Evolutionary conservation across 2,888 invertebrate species (phyloP).

Genomic region (Suillia variegata): DNA sequence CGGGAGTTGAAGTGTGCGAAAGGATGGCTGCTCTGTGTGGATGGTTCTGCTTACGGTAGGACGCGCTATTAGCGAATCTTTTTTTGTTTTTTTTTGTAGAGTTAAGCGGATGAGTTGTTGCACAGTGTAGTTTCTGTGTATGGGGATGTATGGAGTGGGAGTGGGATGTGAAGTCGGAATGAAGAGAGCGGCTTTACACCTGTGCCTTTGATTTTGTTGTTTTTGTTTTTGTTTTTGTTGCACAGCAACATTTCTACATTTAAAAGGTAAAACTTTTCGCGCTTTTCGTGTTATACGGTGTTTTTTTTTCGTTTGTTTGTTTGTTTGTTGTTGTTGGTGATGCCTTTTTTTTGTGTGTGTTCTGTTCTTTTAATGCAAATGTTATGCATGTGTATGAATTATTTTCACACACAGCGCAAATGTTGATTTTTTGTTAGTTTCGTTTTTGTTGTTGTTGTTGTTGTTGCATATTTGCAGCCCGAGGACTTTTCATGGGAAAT

Average conservation of each 20-base stretch:
- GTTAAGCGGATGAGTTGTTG: background rate
- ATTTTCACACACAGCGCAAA: background rate
- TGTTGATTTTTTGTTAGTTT: background rate
- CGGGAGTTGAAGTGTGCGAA: too few species aligned
- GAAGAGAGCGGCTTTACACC: too few species aligned
- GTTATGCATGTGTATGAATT: background rate
- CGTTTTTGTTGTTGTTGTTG: background rate
- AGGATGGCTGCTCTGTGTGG: too few species aligned
- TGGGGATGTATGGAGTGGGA: too few species aligned
- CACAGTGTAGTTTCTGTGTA: background rate
- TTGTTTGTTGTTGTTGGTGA: background rate
- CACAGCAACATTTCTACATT: too few species aligned
- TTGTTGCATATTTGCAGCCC: background rate
- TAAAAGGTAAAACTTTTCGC: constrained; percentile 3
- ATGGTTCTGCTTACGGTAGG: background rate
- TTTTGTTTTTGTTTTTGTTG: background rate
- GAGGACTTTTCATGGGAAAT: background rate
- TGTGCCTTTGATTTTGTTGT: background rate
- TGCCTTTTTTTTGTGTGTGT: too few species aligned
- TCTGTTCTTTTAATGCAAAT: too few species aligned
- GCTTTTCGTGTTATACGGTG: background rate
- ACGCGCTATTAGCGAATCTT: background rate
- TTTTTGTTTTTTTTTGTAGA: too few species aligned
- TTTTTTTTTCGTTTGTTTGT: background rate
- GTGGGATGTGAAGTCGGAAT: too few species aligned